Evolutionary conservation across 2,113 vertebrate species (phyloP).

Genomic region (Tupaia tana): DNA sequence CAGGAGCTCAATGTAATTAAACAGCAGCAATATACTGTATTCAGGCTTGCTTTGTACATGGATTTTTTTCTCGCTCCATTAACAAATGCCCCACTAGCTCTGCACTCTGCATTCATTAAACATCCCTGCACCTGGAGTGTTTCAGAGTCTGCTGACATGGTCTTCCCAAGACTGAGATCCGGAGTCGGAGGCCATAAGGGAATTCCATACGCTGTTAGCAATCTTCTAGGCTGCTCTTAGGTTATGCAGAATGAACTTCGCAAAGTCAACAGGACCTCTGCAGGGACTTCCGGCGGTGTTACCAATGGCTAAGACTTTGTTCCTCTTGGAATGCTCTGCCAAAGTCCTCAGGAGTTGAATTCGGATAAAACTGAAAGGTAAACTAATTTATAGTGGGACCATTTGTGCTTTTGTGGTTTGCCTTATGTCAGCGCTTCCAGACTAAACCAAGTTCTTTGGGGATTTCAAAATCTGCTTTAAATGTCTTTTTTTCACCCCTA

Average conservation of each 20-base stretch:
- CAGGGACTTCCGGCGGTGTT: constrained; percentile 58
- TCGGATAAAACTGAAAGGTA: constrained; percentile 82
- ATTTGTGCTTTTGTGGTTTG: constrained; percentile 68
- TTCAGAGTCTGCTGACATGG: constrained; percentile 5
- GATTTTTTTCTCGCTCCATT: constrained; percentile 51
- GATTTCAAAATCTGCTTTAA: constrained; percentile 58
- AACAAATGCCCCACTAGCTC: constrained; percentile 44
- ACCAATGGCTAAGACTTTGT: constrained; percentile 72
- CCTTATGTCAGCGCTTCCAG: constrained; percentile 73
- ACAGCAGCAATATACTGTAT: not conserved
- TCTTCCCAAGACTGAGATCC: not conserved
- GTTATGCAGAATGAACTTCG: constrained; percentile 59
- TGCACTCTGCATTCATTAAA: constrained; percentile 22
- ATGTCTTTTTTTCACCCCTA: constrained; percentile 61
- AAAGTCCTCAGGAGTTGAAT: constrained; percentile 76
- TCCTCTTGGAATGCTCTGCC: constrained; percentile 76
- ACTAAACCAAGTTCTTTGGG: constrained; percentile 60
- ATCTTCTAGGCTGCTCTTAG: constrained; percentile 60
- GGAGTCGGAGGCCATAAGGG: constrained; percentile 25
- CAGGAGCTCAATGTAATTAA: not conserved
- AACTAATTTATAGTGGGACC: constrained; percentile 75
- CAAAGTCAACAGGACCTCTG: constrained; percentile 80
- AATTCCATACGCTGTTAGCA: constrained; percentile 38
- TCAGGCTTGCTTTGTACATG: not conserved
- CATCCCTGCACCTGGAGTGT: not conserved